A percentile compares a stretch with the other conserved stretches of the same genome.
phyloP scores from a whole-genome alignment of 2,797 vertebrate species.

The Orestias chungarensis region DNA sequence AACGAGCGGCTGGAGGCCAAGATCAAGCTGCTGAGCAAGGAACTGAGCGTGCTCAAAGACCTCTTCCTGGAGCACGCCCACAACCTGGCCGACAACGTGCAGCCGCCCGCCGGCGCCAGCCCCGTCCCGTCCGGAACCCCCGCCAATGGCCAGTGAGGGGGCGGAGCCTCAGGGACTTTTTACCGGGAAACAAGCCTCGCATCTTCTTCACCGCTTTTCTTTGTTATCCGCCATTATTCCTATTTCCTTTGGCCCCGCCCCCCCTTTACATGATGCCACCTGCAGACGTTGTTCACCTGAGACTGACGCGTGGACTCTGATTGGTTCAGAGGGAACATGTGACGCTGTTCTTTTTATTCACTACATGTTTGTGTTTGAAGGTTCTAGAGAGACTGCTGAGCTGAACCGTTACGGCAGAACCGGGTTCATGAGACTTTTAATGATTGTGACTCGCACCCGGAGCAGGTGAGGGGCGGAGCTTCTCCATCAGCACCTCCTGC shows the following conservation, averaged over 20 bases:
- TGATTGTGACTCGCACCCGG: too few species aligned
- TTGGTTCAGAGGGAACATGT: not conserved
- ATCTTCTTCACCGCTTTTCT: constrained; percentile 20
- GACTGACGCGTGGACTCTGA: not conserved
- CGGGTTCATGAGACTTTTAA: too few species aligned
- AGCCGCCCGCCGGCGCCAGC: constrained; percentile 78
- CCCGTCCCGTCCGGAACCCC: constrained; percentile 72
- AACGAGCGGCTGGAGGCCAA: constrained; percentile 98
- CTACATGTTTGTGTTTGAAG: constrained; percentile 33
- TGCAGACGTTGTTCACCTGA: not conserved
- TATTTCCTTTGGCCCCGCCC: not conserved
- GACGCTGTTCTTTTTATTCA: constrained; percentile 23
- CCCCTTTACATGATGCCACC: not conserved
- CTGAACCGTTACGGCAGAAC: not conserved
- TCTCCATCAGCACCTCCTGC: not conserved
- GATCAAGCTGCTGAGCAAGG: constrained; percentile 97
- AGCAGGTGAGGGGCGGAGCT: not conserved
- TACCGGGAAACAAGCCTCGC: constrained; percentile 20
- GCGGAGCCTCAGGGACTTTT: not conserved
- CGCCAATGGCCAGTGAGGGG: constrained; percentile 69
- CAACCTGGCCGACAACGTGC: constrained; percentile 93
- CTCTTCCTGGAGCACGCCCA: constrained; percentile 97
- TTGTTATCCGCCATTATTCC: not conserved
- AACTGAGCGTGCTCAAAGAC: constrained; percentile 97
- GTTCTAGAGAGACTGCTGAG: not conserved